Evolutionary conservation across 2,797 vertebrate genomes (phyloP), one percentile per base, ranked within the genome.

Genomic region (Danio choprae): DNA sequence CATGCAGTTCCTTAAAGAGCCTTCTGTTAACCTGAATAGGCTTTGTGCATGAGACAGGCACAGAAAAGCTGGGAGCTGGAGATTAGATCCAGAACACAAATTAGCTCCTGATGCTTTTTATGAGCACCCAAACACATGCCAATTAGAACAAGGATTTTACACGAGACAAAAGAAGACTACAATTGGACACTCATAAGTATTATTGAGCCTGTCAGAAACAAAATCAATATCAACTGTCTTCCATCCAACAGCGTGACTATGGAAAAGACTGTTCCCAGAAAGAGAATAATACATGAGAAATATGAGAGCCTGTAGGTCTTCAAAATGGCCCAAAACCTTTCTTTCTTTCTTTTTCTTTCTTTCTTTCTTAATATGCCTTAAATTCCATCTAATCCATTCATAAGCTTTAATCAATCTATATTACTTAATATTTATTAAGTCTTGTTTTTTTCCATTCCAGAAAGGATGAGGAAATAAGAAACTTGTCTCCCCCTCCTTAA

Each of bases 31-130:
- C 58, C 55, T 74, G 72, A 84, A 84, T 44, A 63, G 58, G 38
- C 53, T 38, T 71, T 81, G 18, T 75, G 58, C 62, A 55, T 53
- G 46, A 74, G 13, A 63, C 36, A 38, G 40, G 13, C 43, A 69
- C 40, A 79, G 50, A 81, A 85, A 79, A 67, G 38, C 68, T 60
- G 55, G 50, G 73, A 68, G 48, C 56, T 29, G 48, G 15, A 75
- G 60, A 80, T 74, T 62, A 69, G 77, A 79, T 69, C 29, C 76
- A 62, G 56, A 13, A 71, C 67, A 71, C 67, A 80, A 80, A 74
- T 81, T 29, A 64, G 81, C 60, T 75, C 72, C 76, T 75, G 38
- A 69, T 81, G 59, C 50, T 63, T 70, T 75, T 84, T 80, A 65
- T 77, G 60, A 74, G 63, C 43, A 50, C 63, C 51, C 13, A 29